Evolutionary conservation across 2,113 vertebrate species (phyloP).

Genomic region (Entomyzon cyanotis): DNA sequence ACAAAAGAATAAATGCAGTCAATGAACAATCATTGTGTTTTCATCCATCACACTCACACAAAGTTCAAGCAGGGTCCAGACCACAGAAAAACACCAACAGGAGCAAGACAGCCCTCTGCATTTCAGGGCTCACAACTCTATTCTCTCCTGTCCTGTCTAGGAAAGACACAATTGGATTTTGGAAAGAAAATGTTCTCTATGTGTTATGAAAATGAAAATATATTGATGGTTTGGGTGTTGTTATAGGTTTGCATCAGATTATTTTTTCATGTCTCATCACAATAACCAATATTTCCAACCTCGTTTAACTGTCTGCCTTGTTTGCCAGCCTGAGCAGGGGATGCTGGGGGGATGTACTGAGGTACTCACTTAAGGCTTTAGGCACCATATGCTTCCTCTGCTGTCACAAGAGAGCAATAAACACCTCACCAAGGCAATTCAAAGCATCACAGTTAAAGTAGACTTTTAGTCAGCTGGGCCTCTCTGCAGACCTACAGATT

Average conservation of each 20-base stretch:
- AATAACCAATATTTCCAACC: neutral
- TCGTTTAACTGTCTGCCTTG: neutral
- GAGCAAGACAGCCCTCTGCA: neutral
- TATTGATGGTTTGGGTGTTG: neutral
- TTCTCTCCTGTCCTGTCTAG: neutral
- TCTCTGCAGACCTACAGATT: neutral
- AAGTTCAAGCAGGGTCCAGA: neutral
- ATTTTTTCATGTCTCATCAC: neutral
- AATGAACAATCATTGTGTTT: neutral
- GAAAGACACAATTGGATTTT: neutral
- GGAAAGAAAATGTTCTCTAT: neutral
- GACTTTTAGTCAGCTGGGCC: neutral
- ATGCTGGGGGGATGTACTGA: neutral
- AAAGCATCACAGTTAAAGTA: neutral
- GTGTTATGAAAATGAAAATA: neutral
- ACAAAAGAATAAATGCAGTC: neutral
- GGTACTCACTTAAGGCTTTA: neutral
- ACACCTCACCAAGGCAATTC: slow-evolving; percentile 3
- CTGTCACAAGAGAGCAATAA: neutral
- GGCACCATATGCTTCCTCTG: neutral
- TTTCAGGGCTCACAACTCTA: neutral
- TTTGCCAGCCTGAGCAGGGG: neutral
- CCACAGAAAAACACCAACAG: neutral
- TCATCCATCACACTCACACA: neutral
- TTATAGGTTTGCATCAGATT: neutral